A percentile compares a stretch with the other conserved stretches of the same genome.
Evolutionary conservation across 2,113 vertebrate species (phyloP).

Genomic region (Scortum barcoo): DNA sequence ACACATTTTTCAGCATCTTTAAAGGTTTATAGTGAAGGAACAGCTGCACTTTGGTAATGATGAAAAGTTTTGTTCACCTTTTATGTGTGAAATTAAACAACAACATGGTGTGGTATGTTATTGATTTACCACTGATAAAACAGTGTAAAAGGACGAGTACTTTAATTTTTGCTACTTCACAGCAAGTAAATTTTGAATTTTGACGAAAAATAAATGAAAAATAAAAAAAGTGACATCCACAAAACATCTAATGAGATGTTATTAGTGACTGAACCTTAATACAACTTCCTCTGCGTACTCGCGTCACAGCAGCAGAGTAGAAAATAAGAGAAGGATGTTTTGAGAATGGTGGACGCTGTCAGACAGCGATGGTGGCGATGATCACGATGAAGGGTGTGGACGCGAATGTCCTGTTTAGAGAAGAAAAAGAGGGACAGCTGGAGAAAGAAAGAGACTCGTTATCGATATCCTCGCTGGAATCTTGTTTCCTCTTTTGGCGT

Average conservation of each 20-base stretch:
- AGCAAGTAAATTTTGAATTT: too few relatives aligned
- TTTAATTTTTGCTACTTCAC: too few relatives aligned
- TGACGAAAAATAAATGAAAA: too few relatives aligned
- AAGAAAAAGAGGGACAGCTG: background rate
- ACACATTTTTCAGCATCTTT: too few relatives aligned
- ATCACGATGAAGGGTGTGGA: slow-evolving; percentile 58
- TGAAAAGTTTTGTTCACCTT: too few relatives aligned
- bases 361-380: slow-evolving; percentile 6
- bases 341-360: slow-evolving; percentile 13
- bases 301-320: too few relatives aligned
- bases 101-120: too few relatives aligned
- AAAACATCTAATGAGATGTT: background rate
- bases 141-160: too few relatives aligned
- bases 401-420: slow-evolving; percentile 68
- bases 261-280: background rate
- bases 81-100: too few relatives aligned
- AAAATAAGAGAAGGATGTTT: slow-evolving; percentile 14
- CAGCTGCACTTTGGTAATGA: too few relatives aligned
- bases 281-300: background rate
- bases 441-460: slow-evolving; percentile 25
- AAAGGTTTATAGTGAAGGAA: too few relatives aligned
- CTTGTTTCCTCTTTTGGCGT: slow-evolving; percentile 48
- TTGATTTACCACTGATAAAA: too few relatives aligned
- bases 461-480: slow-evolving; percentile 48
- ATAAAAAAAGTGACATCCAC: background rate